Percentiles rank a stretch among this genome's conserved stretches.
Evolutionary conservation across 2,113 vertebrate genomes (phyloP).

Genomic region (Hemichromis elongatus): DNA sequence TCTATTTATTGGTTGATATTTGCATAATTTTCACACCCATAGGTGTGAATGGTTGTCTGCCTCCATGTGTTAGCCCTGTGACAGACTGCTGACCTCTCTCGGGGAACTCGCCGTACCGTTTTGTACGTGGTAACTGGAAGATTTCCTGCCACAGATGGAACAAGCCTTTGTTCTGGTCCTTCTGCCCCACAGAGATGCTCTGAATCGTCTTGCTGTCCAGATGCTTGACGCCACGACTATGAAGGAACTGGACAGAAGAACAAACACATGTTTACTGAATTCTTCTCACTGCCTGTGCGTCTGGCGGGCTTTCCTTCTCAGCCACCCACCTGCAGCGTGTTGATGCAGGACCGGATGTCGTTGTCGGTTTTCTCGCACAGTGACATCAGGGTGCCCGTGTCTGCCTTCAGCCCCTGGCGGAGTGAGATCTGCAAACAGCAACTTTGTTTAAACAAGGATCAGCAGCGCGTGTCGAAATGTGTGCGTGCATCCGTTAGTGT

Average conservation of each 20-base stretch:
- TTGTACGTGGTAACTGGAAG: slow-evolving; percentile 86
- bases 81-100: not conserved
- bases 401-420: slow-evolving; percentile 79
- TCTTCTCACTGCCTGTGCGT: not conserved
- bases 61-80: not conserved
- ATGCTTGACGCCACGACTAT: slow-evolving; percentile 80
- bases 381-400: slow-evolving; percentile 75
- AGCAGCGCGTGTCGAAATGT: not conserved
- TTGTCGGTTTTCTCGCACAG: slow-evolving; percentile 92
- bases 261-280: not conserved
- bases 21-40: not conserved
- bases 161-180: slow-evolving; percentile 93
- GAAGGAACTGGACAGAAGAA: slow-evolving; percentile 81
- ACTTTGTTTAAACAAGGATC: not conserved
- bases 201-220: slow-evolving; percentile 78
- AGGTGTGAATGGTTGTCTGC: not conserved
- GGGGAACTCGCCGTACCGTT: slow-evolving; percentile 71
- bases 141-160: slow-evolving; percentile 94
- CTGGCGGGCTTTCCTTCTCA: not conserved
- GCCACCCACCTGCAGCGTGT: slow-evolving; percentile 89
- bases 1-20: not conserved
- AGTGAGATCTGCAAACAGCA: slow-evolving; percentile 72
- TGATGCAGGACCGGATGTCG: slow-evolving; percentile 92
- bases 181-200: slow-evolving; percentile 80
- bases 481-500: not conserved